Conservation (phyloP, 2,797 vertebrate species). For the Epinephelus malabaricus region DNA sequence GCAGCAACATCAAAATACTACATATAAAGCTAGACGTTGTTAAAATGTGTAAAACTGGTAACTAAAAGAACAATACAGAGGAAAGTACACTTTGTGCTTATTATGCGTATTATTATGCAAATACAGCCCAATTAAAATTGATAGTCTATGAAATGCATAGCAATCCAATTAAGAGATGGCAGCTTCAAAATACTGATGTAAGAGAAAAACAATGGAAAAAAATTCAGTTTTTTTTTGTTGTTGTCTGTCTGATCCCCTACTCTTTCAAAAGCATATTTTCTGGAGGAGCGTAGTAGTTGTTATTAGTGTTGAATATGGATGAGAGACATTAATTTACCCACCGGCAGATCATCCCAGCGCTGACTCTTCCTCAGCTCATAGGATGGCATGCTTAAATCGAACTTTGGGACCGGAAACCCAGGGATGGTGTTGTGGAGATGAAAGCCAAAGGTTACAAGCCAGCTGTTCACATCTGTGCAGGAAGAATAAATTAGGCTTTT, state of each 20-base stretch:
- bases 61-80: conserved; percentile 39
- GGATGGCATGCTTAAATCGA: conserved; percentile 94
- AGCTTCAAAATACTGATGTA: conserved; percentile 51
- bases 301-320: conserved; percentile 1
- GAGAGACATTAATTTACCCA: conserved; percentile 80
- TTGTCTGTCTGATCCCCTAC: conserved; percentile 13
- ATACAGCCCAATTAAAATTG: conserved; percentile 73
- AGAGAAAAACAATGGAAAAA: conserved; percentile 36
- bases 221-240: background rate
- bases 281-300: background rate
- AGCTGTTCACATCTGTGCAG: conserved; percentile 96
- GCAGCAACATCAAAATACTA: conserved; percentile 39
- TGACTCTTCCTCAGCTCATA: conserved; percentile 97
- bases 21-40: conserved; percentile 44
- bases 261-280: conserved; percentile 15
- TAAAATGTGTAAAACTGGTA: conserved; percentile 42
- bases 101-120: conserved; percentile 66
- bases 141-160: conserved; percentile 55
- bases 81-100: conserved; percentile 30
- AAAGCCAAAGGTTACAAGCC: conserved; percentile 99
- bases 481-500: conserved; percentile 15
- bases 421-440: conserved; percentile 99
- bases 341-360: conserved; percentile 97
- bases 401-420: conserved; percentile 95
- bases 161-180: conserved; percentile 61